Evolutionary conservation across 2,888 invertebrate genomes (phyloP), one percentile per base, ranked within the genome.

Genomic region (Mesodorylaimus sp.): DNA sequence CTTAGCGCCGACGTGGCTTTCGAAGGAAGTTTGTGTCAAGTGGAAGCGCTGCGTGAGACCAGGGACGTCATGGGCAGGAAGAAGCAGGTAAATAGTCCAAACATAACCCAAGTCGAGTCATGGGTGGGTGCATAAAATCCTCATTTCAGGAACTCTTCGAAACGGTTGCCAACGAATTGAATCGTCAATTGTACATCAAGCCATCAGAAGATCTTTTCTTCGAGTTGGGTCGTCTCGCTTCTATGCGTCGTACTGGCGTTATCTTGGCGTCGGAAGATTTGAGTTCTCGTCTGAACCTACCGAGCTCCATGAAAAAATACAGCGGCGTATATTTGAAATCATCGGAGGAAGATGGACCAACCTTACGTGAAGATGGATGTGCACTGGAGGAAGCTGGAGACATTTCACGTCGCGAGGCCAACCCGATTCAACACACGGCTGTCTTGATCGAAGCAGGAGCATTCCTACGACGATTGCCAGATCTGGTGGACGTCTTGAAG

Each of bases 31-130:
- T 71, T 89, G 27, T 77, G 79, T 49, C 80, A 79, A 50, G 83
- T 89, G 0, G 83, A 84, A 61, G 89, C 84, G 2, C 71, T 91
- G 26, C 75, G 79, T 54, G 81, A 87, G 62, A 75, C 88, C 2
- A 76, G 80, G 50, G 72, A 73, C 42, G 85, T 87, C 59, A 68
- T 89, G 45, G 77, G 82, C 57, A 64, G 72, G 46, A 77, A 77
- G 59, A 77, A 77, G 66, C 76, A 77, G 74, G 73, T 76, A 64
- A 54, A 51, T 45, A 50, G 37, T 47, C 23, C 21, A 26, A 13
- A 44, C 13, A 5, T 51, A n/a, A n/a, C n/a, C n/a, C n/a, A n/a
- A n/a, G n/a, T n/a, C n/a, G n/a, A n/a, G n/a, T n/a, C n/a, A n/a
- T n/a, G 37, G 10, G 32, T 39, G 16, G 3, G 32, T 50, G 3